These are phyloP conservation scores for Notodonta ziczac DNA, from an alignment of 2,888 invertebrate species.

Conservation along the genomic window DNA sequence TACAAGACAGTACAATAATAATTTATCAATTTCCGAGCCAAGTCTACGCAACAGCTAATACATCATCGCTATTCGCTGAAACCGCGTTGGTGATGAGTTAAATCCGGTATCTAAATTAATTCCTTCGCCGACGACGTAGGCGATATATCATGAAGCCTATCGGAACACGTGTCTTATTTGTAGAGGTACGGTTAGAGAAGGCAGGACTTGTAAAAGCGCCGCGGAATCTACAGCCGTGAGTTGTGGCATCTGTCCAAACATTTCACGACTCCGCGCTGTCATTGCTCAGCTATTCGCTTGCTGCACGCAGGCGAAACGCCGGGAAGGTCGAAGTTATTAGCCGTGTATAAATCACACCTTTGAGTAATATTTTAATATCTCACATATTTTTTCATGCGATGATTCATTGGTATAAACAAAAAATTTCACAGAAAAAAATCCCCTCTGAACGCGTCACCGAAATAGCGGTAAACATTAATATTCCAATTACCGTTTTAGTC, in stretches of 20 bases:
- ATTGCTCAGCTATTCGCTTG: too few relatives aligned
- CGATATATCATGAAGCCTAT: constrained; percentile 62
- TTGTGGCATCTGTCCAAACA: constrained; percentile 68
- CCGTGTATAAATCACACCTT: constrained; percentile 31
- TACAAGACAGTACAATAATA: constrained; percentile 5
- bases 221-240: constrained; percentile 48
- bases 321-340: constrained; percentile 40
- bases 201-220: constrained; percentile 56
- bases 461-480: constrained; percentile 29
- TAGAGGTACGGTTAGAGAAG: constrained; percentile 47
- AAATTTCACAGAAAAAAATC: constrained; percentile 22
- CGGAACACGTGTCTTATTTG: constrained; percentile 68
- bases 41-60: constrained; percentile 11
- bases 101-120: constrained; percentile 55
- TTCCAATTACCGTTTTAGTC: constrained; percentile 25
- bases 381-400: constrained; percentile 22
- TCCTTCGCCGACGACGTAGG: constrained; percentile 35
- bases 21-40: constrained; percentile 3
- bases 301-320: constrained; percentile 42
- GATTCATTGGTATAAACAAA: constrained; percentile 26
- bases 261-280: constrained; percentile 23
- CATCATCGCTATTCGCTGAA: constrained; percentile 23
- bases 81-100: constrained; percentile 24
- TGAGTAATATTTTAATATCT: constrained; percentile 24
- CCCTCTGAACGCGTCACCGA: constrained; percentile 10